Conservation (phyloP, 2,797 vertebrate genomes). For the Masticophis lateralis region DNA sequence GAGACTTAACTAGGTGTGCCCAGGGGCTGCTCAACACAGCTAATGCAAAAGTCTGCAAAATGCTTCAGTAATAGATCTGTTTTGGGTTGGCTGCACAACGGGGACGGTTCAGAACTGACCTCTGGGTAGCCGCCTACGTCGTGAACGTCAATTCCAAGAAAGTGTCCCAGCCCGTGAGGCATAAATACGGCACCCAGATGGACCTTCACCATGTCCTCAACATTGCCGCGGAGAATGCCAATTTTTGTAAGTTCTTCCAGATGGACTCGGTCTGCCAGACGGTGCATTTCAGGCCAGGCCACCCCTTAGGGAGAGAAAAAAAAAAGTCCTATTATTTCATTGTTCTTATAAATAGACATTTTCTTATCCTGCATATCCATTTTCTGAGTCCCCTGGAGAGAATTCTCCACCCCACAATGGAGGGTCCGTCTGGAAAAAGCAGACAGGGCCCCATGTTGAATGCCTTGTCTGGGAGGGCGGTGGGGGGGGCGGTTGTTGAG, state of each 20-base stretch:
- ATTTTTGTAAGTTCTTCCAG: constrained; percentile 88
- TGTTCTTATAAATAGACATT: neutral
- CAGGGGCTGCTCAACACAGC: neutral
- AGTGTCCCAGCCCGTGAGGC: constrained; percentile 94
- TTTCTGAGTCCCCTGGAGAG: neutral
- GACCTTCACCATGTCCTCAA: constrained; percentile 90
- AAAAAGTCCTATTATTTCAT: constrained; percentile 32
- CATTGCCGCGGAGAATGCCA: constrained; percentile 81
- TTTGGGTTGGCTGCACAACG: constrained; percentile 18
- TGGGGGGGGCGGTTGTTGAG: too few species aligned
- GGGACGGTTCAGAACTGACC: constrained; percentile 72
- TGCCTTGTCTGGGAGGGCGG: neutral
- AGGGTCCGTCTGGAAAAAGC: neutral
- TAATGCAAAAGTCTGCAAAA: neutral
- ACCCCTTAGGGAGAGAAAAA: constrained; percentile 74
- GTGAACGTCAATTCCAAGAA: constrained; percentile 93
- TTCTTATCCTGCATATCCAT: neutral
- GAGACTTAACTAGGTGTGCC: neutral
- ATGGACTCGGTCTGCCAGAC: constrained; percentile 86
- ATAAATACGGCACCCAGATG: constrained; percentile 93
- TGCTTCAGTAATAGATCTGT: neutral
- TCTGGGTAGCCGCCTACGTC: constrained; percentile 95
- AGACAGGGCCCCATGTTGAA: neutral
- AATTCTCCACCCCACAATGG: neutral
- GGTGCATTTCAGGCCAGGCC: constrained; percentile 91